Conservation (phyloP, 2,113 vertebrate genomes). For the Himantopus leucocephalus region DNA sequence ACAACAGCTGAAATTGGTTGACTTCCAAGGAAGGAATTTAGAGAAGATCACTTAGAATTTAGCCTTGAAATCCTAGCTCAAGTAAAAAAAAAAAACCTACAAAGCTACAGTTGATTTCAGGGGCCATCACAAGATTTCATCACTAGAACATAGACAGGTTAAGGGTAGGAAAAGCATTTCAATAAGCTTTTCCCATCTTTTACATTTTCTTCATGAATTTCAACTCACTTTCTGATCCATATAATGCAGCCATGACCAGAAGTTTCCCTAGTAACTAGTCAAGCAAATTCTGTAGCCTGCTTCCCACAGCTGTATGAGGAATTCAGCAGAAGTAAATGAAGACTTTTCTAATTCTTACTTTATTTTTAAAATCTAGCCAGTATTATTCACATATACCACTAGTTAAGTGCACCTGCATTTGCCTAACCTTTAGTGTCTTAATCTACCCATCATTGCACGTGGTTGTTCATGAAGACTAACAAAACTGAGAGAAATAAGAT, state of each 20-base stretch:
- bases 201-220: background rate
- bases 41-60: background rate
- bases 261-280: background rate
- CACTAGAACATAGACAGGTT: background rate
- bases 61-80: background rate
- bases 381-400: background rate
- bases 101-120: background rate
- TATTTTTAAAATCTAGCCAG: background rate
- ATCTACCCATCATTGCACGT: background rate
- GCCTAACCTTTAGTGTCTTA: background rate
- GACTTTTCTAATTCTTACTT: background rate
- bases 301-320: background rate
- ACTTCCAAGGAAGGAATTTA: background rate
- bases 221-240: background rate
- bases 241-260: background rate
- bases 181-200: background rate
- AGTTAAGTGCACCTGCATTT: background rate
- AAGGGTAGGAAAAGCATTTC: background rate
- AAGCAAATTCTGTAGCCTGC: background rate
- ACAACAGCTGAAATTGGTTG: background rate
- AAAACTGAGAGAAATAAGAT: background rate
- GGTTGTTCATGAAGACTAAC: background rate
- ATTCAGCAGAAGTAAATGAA: background rate
- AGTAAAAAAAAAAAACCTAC: background rate
- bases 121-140: background rate